Evolutionary conservation across 2,888 invertebrate species (phyloP).

Genomic region (Nezara viridula): DNA sequence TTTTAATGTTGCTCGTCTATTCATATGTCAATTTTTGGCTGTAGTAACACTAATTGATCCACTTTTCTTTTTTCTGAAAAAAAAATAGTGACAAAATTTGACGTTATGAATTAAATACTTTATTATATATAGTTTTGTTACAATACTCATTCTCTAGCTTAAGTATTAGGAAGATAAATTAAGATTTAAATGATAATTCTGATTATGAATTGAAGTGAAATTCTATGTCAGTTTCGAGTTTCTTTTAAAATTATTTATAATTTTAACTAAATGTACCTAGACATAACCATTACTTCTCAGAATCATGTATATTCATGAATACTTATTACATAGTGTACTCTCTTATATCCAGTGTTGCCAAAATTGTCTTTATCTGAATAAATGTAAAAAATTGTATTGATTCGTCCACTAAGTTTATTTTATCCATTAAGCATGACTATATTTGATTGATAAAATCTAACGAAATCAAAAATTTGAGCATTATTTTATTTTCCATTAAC

Average conservation of each 20-base stretch:
- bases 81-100: neutral
- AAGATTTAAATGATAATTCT: neutral
- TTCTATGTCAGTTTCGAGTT: neutral
- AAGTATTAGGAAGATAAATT: neutral
- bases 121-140: constrained; percentile 23
- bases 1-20: constrained; percentile 21
- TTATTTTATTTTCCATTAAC: too few relatives aligned
- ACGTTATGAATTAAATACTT: neutral
- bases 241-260: neutral
- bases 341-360: neutral
- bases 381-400: neutral
- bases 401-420: neutral
- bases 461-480: neutral
- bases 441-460: neutral
- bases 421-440: neutral
- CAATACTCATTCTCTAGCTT: constrained; percentile 31
- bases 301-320: neutral
- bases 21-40: neutral
- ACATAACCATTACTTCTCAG: neutral
- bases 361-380: neutral
- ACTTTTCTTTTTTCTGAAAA: neutral
- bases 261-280: neutral
- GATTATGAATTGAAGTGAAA: neutral
- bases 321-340: neutral
- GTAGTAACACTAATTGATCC: neutral